Evolutionary conservation across 2,113 vertebrate species (phyloP).

Genomic region (Elanus axillaris): DNA sequence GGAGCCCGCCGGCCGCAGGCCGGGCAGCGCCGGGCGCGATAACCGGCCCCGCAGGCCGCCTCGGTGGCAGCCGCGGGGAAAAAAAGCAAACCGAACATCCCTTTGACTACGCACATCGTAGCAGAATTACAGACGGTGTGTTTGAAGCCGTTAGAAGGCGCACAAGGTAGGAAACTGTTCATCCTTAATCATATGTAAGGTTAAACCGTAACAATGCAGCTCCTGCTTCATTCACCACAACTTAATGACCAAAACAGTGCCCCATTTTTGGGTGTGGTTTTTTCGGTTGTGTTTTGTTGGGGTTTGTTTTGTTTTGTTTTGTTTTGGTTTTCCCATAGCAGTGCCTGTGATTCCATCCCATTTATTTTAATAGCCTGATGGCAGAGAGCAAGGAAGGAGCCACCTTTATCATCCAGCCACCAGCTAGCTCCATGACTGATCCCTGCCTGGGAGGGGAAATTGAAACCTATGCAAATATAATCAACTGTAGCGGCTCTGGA

Average conservation of each 20-base stretch:
- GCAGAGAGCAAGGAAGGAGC: not conserved
- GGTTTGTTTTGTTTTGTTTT: too few species aligned
- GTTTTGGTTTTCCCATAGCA: too few species aligned
- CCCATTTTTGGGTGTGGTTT: not conserved
- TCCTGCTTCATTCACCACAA: not conserved
- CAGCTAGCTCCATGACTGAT: fast-evolving
- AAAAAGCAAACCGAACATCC: fast-evolving
- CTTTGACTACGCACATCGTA: fast-evolving
- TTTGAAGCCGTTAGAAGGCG: not conserved
- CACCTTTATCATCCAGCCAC: not conserved
- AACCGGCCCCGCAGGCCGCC: too few species aligned
- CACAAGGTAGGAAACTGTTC: not conserved
- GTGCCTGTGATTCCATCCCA: not conserved
- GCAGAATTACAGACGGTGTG: fast-evolving
- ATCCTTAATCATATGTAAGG: not conserved
- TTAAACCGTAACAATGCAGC: not conserved
- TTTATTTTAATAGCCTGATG: not conserved
- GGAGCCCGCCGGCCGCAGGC: too few species aligned
- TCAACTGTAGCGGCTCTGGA: not conserved
- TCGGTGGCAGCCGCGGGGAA: not conserved
- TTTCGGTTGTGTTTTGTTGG: too few species aligned
- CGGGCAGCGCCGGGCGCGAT: not conserved
- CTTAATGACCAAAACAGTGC: not conserved
- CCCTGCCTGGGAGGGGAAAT: not conserved
- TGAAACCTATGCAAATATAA: not conserved